Conservation (phyloP, 2,888 invertebrate species). For the Vanessa cardui region DNA sequence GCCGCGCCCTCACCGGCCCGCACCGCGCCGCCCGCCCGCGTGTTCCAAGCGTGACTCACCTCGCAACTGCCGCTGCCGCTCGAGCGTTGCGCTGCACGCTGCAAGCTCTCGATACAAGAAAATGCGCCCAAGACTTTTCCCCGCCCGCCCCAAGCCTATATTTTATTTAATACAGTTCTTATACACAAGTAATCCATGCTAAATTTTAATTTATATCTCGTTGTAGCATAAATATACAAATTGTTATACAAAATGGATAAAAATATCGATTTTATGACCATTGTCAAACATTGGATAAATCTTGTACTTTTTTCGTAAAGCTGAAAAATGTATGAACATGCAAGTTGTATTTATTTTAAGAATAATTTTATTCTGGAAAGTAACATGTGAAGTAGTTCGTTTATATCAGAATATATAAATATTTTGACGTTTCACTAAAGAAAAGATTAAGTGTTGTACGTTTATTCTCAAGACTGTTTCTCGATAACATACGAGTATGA, state of each 20-base stretch:
- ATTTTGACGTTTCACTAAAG: conserved; percentile 52
- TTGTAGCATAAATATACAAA: no score
- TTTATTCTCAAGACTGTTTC: conserved; percentile 1
- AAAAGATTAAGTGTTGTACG: conserved; percentile 31
- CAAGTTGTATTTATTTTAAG: conserved; percentile 19
- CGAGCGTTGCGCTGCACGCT: conserved; percentile 1
- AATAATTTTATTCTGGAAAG: conserved; percentile 49
- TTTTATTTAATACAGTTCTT: neutral
- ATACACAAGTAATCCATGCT: no score
- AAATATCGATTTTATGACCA: no score
- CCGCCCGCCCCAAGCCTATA: conserved; percentile 26
- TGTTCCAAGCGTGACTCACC: conserved; percentile 34
- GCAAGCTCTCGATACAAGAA: conserved; percentile 8
- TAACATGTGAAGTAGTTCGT: conserved; percentile 47
- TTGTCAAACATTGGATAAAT: no score
- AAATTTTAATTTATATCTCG: no score
- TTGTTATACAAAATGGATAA: no score
- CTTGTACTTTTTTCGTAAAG: no score
- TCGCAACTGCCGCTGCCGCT: conserved; percentile 24
- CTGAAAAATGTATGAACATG: neutral
- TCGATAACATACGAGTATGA: no score
- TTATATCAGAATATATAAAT: conserved; percentile 52
- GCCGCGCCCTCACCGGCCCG: conserved; percentile 34
- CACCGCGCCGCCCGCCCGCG: conserved; percentile 37
- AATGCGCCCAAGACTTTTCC: conserved; percentile 14